Evolutionary conservation across 1,140 invertebrate genomes (phyloP).

Genomic region (Brachionus rotundiformis): DNA sequence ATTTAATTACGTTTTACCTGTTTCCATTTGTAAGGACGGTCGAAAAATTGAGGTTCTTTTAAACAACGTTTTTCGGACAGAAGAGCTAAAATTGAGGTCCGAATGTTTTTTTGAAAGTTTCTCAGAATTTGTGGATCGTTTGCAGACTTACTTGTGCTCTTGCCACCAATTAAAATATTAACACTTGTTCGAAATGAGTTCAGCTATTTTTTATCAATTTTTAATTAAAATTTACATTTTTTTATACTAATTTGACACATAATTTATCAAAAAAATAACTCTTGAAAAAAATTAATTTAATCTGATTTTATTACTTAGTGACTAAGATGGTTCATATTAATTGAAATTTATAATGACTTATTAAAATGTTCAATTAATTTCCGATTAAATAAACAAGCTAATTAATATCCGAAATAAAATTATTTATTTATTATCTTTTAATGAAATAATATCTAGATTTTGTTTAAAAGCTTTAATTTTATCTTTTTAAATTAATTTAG

Average conservation of each 20-base stretch:
- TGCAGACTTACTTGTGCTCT: neutral
- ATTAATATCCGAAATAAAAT: too few species aligned
- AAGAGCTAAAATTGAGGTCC: neutral
- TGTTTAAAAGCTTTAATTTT: too few species aligned
- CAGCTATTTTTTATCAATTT: neutral
- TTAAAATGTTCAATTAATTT: too few species aligned
- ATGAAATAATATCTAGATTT: too few species aligned
- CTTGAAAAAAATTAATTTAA: neutral
- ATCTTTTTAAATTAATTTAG: too few species aligned
- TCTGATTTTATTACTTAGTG: too few species aligned
- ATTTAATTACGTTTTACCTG: neutral
- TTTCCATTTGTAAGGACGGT: neutral
- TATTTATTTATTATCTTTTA: too few species aligned
- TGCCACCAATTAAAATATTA: constrained; percentile 31
- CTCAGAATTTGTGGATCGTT: neutral
- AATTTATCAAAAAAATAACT: neutral
- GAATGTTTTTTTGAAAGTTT: constrained; percentile 13
- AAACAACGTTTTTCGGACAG: neutral
- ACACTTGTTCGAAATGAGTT: neutral
- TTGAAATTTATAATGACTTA: too few species aligned
- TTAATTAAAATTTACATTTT: neutral
- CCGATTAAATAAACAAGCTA: too few species aligned
- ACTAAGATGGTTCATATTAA: too few species aligned
- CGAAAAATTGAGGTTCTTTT: constrained; percentile 6
- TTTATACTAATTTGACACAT: too few species aligned